A percentile compares a stretch with the other conserved stretches of the same genome.
Evolutionary conservation across 2,797 vertebrate genomes (phyloP).

Genomic region (Acanthis flammea): DNA sequence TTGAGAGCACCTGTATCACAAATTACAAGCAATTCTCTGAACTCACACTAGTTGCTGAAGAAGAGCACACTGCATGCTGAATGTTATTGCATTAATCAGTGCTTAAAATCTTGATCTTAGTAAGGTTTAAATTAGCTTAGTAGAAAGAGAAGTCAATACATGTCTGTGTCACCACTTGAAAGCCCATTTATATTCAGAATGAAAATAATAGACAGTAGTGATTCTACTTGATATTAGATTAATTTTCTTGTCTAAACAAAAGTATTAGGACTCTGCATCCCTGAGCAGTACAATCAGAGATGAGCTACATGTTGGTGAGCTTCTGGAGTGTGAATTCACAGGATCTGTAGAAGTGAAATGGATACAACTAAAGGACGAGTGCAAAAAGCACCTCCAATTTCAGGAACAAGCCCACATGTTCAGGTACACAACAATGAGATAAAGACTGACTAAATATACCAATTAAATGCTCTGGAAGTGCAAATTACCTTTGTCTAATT

Average conservation of each 20-base stretch:
- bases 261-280: not conserved
- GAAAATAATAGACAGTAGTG: not conserved
- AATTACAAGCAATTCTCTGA: not conserved
- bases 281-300: not conserved
- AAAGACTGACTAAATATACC: not conserved
- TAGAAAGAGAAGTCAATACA: not conserved
- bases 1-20: not conserved
- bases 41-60: not conserved
- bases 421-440: not conserved
- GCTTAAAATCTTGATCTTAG: not conserved
- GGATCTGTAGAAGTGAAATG: not conserved
- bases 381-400: not conserved
- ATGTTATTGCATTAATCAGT: not conserved
- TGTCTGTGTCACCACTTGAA: not conserved
- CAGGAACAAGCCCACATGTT: not conserved
- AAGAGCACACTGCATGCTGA: not conserved
- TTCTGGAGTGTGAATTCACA: not conserved
- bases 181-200: not conserved
- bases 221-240: not conserved
- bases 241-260: not conserved
- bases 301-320: not conserved
- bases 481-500: not conserved
- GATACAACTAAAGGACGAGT: not conserved
- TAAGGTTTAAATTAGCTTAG: not conserved
- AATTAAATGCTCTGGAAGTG: not conserved